Percentiles rank a stretch among this genome's conserved stretches.
phyloP scores from a whole-genome alignment of 2,113 vertebrate species.

The Tenrec ecaudatus region DNA sequence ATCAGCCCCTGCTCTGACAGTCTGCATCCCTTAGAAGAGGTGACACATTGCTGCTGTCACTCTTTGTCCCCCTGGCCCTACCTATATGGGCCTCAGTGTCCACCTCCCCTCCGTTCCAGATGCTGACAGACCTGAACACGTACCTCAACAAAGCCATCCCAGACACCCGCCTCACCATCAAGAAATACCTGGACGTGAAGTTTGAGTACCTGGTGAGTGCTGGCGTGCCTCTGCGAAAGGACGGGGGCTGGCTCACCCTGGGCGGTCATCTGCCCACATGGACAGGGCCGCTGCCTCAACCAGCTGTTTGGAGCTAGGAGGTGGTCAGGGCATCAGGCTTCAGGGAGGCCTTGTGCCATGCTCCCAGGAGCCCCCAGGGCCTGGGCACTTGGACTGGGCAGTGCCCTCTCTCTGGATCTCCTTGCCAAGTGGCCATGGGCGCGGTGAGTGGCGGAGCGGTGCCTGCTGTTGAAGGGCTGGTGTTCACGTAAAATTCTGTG shows the following conservation, averaged over 20 bases:
- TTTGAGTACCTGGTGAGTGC: conserved; percentile 97
- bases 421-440: not conserved
- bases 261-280: not conserved
- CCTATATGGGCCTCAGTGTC: not conserved
- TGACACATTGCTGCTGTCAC: not conserved
- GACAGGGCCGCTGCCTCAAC: rapidly evolving
- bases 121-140: conserved; percentile 98
- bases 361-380: not conserved
- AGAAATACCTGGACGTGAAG: conserved; percentile 99
- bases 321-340: no score
- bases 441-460: not conserved
- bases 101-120: conserved; percentile 85
- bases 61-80: not conserved
- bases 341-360: not conserved
- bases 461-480: not conserved
- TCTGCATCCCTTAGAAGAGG: not conserved
- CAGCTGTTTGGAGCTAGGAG: not conserved
- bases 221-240: rapidly evolving
- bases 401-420: not conserved
- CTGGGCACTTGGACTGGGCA: not conserved
- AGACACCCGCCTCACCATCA: conserved; percentile 98
- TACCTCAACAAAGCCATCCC: conserved; percentile 98
- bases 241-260: rapidly evolving
- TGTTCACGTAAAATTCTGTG: not conserved
- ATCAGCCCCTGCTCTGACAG: not conserved